Conservation (phyloP, 2,797 vertebrate species). For the Thunnus albacares region DNA sequence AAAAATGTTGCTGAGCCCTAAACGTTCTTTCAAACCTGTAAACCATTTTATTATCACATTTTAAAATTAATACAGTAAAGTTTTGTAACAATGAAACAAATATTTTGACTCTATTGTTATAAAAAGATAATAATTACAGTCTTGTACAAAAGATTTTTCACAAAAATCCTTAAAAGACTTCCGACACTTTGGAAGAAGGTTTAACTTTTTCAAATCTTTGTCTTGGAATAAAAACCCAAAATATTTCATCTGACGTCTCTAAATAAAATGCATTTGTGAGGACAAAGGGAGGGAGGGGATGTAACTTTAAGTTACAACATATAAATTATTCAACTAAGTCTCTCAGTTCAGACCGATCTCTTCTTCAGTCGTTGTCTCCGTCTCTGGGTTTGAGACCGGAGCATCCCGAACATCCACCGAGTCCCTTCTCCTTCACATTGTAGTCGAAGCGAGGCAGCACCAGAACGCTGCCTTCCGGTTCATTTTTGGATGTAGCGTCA, state of each 20-base stretch:
- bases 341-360: not conserved
- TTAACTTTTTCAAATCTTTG: no score
- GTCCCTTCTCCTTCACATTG: conserved; percentile 62
- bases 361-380: conserved; percentile 49
- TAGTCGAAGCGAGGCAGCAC: conserved; percentile 81
- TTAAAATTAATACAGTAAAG: not conserved
- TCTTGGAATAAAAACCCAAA: no score
- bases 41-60: not conserved
- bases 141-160: not conserved
- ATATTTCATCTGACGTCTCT: not conserved
- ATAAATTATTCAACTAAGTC: conserved; percentile 3
- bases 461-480: conserved; percentile 67
- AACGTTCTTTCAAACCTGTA: not conserved
- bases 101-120: not conserved
- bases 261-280: not conserved
- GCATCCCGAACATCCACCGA: conserved; percentile 74
- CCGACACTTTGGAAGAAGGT: no score
- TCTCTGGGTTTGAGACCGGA: conserved; percentile 43
- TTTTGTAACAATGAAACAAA: not conserved
- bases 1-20: not conserved
- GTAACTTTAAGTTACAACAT: not conserved
- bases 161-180: not conserved
- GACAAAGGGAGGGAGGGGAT: not conserved
- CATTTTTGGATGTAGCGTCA: not conserved
- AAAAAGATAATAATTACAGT: not conserved